Base-by-base conservation (phyloP, 1,140 invertebrate genomes). In the Rhopalosiphum maidis region DNA sequence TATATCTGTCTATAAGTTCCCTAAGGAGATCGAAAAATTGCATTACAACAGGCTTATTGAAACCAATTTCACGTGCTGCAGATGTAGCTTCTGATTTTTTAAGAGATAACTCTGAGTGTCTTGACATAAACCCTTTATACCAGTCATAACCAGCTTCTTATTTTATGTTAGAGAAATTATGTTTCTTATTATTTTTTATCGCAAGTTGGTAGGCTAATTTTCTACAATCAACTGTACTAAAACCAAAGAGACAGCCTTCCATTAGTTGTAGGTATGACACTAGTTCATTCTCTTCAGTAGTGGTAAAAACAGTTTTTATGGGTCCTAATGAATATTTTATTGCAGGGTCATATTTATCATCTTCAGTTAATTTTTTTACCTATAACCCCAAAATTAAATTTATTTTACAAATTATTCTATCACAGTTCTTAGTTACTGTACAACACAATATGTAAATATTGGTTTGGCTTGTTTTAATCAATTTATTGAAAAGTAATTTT, bases 91-190 rank as follows among this genome's bases (percentile, higher is more conserved):
- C 94, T 43, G 95, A 95, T 93, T 95, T 95, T 94, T 95, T 95
- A 25, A 95, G 90, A 4, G 94, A 95, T 5, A 95, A 90, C 82
- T 94, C 90, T 90, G 93, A 68, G 77, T 95, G 94, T 25, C 95
- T 94, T 93, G 94, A 94, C 93, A 94, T 94, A 94, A 95, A 95
- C 41, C 88, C 82, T 30, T 93, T 43, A 93, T 95, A 95, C 95
- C 95, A 95, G 46, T 95, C 95, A 46, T 95, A 92, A 18, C 95
- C 95, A 48, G 95, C 54, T 41, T 37, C n/a, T 90, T 55, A 7
- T 60, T 54, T 60, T 23, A 37, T 41, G 25, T 25, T 1, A 30
- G 15, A 54, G 41, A 60, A 90, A 35, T 11, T 37, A 11, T 90
- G 51, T 54, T 51, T 51, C 1, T 37, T 90, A 5, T 55, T 54